Percentiles rank a stretch among this genome's conserved stretches.
Conservation (phyloP, 2,888 invertebrate species). For the Allolobophora icterica region DNA sequence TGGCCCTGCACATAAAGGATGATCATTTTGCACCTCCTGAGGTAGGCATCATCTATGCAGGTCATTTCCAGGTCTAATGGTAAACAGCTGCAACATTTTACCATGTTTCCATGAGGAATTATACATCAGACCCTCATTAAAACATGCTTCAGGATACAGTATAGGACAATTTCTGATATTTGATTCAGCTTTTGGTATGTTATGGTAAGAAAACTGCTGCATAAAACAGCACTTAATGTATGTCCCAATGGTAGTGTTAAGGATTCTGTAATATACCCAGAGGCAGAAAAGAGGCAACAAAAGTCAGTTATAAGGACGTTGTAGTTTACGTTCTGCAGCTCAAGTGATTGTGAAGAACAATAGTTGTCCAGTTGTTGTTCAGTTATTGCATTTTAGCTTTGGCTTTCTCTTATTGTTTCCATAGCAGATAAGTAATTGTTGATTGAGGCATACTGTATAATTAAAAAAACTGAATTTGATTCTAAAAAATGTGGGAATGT, state of each 20-base stretch:
- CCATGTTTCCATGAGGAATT: background rate
- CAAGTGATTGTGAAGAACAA: too few species aligned
- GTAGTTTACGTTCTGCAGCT: too few species aligned
- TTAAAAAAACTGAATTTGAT: too few species aligned
- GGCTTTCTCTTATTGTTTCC: background rate
- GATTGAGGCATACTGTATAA: too few species aligned
- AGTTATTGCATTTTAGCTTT: background rate
- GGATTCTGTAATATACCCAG: background rate
- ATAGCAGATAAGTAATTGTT: background rate
- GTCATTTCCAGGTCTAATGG: background rate
- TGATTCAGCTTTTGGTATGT: too few species aligned
- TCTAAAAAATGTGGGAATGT: background rate
- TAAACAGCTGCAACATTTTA: background rate
- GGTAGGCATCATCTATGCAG: background rate
- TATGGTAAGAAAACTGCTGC: too few species aligned
- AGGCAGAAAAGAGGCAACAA: background rate
- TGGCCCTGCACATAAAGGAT: constrained; percentile 8
- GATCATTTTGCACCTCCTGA: constrained; percentile 33
- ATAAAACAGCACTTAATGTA: background rate
- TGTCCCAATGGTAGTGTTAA: background rate
- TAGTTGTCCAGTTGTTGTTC: background rate
- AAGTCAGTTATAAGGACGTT: background rate
- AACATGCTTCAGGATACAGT: background rate
- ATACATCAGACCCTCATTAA: background rate
- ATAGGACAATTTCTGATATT: too few species aligned